Evolutionary conservation across 1,140 invertebrate genomes (phyloP).

Genomic region (Temnothorax curvispinosus): DNA sequence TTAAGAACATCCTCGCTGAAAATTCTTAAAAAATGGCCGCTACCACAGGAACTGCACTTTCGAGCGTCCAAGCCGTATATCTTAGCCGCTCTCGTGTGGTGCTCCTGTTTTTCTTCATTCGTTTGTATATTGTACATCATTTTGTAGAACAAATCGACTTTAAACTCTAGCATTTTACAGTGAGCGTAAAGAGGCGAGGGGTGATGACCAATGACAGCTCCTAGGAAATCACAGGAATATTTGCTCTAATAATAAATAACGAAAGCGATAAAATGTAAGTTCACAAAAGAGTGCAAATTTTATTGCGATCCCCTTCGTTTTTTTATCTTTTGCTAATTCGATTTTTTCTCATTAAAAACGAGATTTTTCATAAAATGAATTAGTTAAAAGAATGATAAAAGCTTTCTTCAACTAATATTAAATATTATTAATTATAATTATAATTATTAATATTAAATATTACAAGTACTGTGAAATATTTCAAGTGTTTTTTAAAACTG

Average conservation of each 20-base stretch:
- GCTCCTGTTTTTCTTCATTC: slow-evolving; percentile 82
- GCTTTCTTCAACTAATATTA: background rate
- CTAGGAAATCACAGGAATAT: background rate
- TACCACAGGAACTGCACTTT: slow-evolving; percentile 85
- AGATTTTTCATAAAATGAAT: too few species aligned
- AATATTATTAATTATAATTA: background rate
- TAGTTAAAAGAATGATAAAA: too few species aligned
- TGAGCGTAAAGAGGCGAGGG: slow-evolving; percentile 75
- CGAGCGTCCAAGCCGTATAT: slow-evolving; percentile 84
- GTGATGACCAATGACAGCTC: background rate
- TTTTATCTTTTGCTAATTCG: background rate
- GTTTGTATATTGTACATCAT: slow-evolving; percentile 85
- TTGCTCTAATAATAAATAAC: background rate
- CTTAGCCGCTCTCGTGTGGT: slow-evolving; percentile 82
- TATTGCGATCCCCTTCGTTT: background rate
- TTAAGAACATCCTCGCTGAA: slow-evolving; percentile 41
- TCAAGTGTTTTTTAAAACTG: slow-evolving; percentile 4
- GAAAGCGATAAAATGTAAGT: background rate
- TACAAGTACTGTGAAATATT: background rate
- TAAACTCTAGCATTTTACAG: slow-evolving; percentile 86
- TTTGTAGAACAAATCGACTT: slow-evolving; percentile 81
- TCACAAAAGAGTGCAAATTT: background rate
- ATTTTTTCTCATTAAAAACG: background rate
- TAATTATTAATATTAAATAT: slow-evolving; percentile 1
- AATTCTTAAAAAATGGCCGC: slow-evolving; percentile 83